A percentile compares a stretch with the other conserved stretches of the same genome.
These are phyloP conservation scores for Ditula angustiorana DNA, from an alignment of 2,888 invertebrate genomes.

Conservation along the genomic window DNA sequence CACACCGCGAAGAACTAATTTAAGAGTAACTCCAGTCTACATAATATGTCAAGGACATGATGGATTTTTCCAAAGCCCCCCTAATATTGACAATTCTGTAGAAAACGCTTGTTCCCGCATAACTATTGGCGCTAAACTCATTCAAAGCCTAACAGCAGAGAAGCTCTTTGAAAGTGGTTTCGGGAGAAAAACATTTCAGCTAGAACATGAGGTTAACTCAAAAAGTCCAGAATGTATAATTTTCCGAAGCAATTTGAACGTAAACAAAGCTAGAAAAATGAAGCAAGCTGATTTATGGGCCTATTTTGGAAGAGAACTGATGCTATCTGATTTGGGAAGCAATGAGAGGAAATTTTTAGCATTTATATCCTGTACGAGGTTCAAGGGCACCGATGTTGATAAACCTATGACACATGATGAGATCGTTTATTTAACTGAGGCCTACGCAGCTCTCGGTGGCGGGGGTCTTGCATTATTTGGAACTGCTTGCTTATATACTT, in stretches of 20 bases:
- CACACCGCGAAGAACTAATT: slow-evolving; percentile 84
- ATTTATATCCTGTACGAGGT: slow-evolving; percentile 95
- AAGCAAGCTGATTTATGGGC: slow-evolving; percentile 94
- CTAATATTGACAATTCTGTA: slow-evolving; percentile 86
- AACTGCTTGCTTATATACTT: slow-evolving; percentile 95
- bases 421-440: slow-evolving; percentile 89
- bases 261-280: slow-evolving; percentile 89
- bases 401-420: slow-evolving; percentile 89
- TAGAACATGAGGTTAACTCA: slow-evolving; percentile 88
- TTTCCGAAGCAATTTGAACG: slow-evolving; percentile 90
- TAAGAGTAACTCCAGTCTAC: slow-evolving; percentile 91
- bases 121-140: slow-evolving; percentile 90
- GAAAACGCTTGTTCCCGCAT: slow-evolving; percentile 92
- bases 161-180: slow-evolving; percentile 93
- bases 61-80: slow-evolving; percentile 91
- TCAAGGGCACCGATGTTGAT: slow-evolving; percentile 87
- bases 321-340: slow-evolving; percentile 88
- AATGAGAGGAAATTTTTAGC: slow-evolving; percentile 94
- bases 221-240: slow-evolving; percentile 88
- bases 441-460: slow-evolving; percentile 95
- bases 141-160: slow-evolving; percentile 95
- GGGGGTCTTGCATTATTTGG: slow-evolving; percentile 97
- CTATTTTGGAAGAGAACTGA: slow-evolving; percentile 93
- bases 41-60: slow-evolving; percentile 93
- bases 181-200: slow-evolving; percentile 92